Evolutionary conservation across 1,140 invertebrate genomes (phyloP), one percentile per base, ranked within the genome.

Genomic region (Araneus ventricosus): DNA sequence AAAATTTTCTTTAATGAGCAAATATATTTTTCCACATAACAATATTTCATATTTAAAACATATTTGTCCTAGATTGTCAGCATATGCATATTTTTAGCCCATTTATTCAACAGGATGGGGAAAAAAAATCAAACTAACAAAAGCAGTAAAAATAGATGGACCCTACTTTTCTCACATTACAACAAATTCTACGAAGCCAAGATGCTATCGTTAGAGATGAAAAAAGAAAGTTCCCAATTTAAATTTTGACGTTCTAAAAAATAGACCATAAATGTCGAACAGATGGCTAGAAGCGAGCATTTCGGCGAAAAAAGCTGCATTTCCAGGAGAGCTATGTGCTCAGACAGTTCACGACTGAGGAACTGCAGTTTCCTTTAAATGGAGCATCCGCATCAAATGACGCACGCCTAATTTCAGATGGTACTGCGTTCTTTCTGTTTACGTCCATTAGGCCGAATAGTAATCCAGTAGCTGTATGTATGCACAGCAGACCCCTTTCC

Each of bases 201-300:
- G 45, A 1, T 52, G 45, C 45, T 17, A 14, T 52, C 45, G 10
- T 52, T 52, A 52, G 17, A 14, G 45, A 52, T 14, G 10, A 10
- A 63, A 67, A 67, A 67, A 67, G 14, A 27, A 67, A n/a, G 6
- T 27, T 67, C 63, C 63, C 63, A 67, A n/a, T 27, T 67, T 67
- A 67, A 67, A n/a, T 27, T 27, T 30, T n/a, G 45, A 52, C 45
- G 45, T 14, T 52, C 45, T 52, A 8, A 67, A 67, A 67, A n/a
- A 67, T 67, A 14, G 63, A n/a, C 63, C 63, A 67, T 67, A 67
- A 67, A 67, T 67, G 63, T 52, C 45, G 45, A 52, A 52, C 45
- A 52, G 63, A 8, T 67, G 27, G 8, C 63, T 10, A 67, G n/a
- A 30, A 67, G 10, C n/a, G n/a, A 52, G 8, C 27, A 30, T n/a